Base-by-base conservation (phyloP, 2,113 vertebrate genomes). In the Xiphophorus hellerii region DNA sequence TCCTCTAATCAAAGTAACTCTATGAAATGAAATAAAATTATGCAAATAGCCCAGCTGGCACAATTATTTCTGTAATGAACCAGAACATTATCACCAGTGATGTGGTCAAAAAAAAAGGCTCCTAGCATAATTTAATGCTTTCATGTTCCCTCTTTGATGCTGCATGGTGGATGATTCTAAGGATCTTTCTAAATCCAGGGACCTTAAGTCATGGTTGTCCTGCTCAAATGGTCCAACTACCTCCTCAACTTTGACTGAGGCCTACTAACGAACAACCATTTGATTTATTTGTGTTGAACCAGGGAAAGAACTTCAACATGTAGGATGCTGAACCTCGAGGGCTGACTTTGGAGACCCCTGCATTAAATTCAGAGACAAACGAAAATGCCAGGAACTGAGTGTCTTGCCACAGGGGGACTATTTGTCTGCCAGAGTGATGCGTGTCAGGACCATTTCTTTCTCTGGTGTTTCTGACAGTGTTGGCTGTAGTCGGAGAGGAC, bases 361-460 rank as follows among this genome's bases (percentile, higher is more conserved):
- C 39, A 13, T 42, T 42, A 62, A 71, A 51, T 76, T 73, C 37
- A 62, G 78, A 88, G 87, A 90, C 85, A 77, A 90, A 88, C 76
- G 66, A 66, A 88, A 77, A 70, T 79, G 80, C 87, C 73, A 75
- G 71, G n/a, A 66, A 31, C 68, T 33, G 39, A 81, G 85, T 69
- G 75, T 79, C 71, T 75, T 39, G 35, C 70, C 76, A 31, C 73
- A 68, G 66, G 68, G 69, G 51, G 77, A 63, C 31, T 78, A 39
- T 75, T 81, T 79, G 15, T 76, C 74, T 54, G 66, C 68, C 65
- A 74, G 51, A 81, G 61, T 42, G 69, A 81, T 44, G 61, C 30
- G 79, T 89, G 69, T 85, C 82, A 87, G 80, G 63, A 64, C 66
- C 70, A 84, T 89, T 89, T 79, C 81, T 86, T 87, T 78, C 81